A percentile compares a stretch with the other conserved stretches of the same genome.
Conservation (phyloP, 2,113 vertebrate genomes). For the Erythrocebus patas region DNA sequence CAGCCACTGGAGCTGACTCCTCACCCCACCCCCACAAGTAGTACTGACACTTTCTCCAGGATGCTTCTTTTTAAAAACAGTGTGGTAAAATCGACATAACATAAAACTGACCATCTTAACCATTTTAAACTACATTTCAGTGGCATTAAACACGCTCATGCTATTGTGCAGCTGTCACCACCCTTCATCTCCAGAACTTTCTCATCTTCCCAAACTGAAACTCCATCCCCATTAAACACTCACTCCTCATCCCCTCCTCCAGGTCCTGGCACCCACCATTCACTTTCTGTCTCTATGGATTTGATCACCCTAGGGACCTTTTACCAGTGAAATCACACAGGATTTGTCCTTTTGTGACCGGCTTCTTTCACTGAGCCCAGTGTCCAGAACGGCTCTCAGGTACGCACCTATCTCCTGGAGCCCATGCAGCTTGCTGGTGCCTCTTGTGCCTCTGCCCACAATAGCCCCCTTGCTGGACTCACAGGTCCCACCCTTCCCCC, state of each 20-base stretch:
- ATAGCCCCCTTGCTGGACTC: background rate
- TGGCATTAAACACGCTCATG: rapidly evolving
- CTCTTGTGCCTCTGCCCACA: background rate
- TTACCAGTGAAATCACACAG: rapidly evolving
- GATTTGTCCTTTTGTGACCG: background rate
- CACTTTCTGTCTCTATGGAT: background rate
- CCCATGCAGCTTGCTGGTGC: rapidly evolving
- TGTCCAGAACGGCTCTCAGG: rapidly evolving
- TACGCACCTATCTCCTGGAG: background rate
- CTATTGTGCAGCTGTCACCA: rapidly evolving
- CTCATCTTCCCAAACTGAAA: background rate
- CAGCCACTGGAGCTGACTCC: background rate
- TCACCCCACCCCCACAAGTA: too few species aligned
- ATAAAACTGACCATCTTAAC: rapidly evolving
- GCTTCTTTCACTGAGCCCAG: background rate
- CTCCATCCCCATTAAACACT: background rate
- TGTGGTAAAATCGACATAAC: rapidly evolving
- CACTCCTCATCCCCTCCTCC: too few species aligned
- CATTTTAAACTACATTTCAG: background rate
- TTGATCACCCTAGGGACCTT: background rate
- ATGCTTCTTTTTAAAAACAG: background rate
- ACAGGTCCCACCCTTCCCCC: rapidly evolving
- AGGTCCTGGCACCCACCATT: rapidly evolving
- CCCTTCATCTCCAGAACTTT: rapidly evolving
- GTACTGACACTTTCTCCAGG: background rate